Base-by-base conservation (phyloP, 2,113 vertebrate species). In the Tamias sibiricus region DNA sequence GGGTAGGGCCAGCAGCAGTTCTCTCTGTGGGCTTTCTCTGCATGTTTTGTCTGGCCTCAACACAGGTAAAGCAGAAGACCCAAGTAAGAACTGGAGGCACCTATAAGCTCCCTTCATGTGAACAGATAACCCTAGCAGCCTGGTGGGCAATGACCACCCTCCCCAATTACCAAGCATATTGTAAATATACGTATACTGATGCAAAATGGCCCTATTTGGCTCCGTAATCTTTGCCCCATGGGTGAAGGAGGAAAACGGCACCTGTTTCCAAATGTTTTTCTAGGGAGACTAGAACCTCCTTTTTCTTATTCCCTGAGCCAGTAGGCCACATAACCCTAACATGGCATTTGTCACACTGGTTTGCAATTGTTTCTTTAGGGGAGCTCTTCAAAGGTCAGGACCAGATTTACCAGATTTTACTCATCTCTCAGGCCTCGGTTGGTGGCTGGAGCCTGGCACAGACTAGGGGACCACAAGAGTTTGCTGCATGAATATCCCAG, bases 311-410 rank as follows among this genome's bases (percentile, higher is more conserved):
- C 24, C 64, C 68, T 91, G n/a, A 90, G 81, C 82, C 79, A 81
- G 6, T 7, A 83, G 77, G 68, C 74, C 40, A 19, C 66, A 81
- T 28, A 44, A 17, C 6, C 24, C 7, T 71, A 30, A n/a, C 10
- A 44, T 42, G 90, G 22, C 69, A 83, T 64, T 86, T 84, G 64
- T 80, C 92, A 79, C n/a, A n/a, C 13, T 74, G 12, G 20, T 77
- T 81, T 82, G 28, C 68, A 75, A 83, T 92, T 74, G 30, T 93
- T 84, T 97, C 86, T 90, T 80, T 90, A 32, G 11, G 88, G 28
- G 80, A 74, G 20, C 40, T 95, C 66, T 86, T 93, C n/a, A 19
- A 77, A 49, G 72, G 35, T 26, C 8, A 40, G 87, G 64, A 74
- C 69, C 35, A 91, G 54, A 82, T 71, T 88, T 80, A 76, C 44